phyloP scores from a whole-genome alignment of 1,140 invertebrate genomes.

The Drosophila cardini region DNA sequence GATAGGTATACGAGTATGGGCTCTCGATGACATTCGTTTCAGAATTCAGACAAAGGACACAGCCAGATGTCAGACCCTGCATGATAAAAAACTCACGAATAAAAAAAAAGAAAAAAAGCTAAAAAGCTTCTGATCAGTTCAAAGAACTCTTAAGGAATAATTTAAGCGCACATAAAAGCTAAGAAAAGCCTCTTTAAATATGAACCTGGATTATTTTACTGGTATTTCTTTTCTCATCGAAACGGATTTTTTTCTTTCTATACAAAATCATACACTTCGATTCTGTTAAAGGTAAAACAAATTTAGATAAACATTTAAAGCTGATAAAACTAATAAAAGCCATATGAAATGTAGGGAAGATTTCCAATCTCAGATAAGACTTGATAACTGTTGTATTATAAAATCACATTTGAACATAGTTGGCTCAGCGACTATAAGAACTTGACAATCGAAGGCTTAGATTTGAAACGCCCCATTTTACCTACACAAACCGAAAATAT shows the following conservation, averaged over 20 bases:
- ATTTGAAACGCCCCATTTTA: too few relatives aligned
- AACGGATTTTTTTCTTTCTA: background rate
- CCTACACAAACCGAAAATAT: too few relatives aligned
- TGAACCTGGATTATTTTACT: conserved; percentile 7
- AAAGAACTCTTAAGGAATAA: conserved; percentile 32
- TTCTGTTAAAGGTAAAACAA: background rate
- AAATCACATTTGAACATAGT: too few relatives aligned
- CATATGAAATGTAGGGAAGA: too few relatives aligned
- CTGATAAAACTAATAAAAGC: too few relatives aligned
- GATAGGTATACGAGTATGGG: conserved; percentile 23
- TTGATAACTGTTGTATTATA: too few relatives aligned
- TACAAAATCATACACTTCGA: background rate
- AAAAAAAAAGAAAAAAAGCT: conserved; percentile 16
- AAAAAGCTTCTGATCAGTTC: conserved; percentile 43
- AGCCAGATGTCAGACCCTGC: conserved; percentile 22
- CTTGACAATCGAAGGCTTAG: too few relatives aligned
- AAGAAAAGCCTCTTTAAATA: conserved; percentile 40
- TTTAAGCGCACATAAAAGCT: conserved; percentile 34
- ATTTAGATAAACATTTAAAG: background rate
- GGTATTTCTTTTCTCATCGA: conserved; percentile 1
- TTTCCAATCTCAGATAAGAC: too few relatives aligned
- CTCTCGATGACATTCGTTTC: conserved; percentile 56
- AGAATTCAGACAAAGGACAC: conserved; percentile 67
- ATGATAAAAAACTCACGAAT: conserved; percentile 12
- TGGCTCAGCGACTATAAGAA: too few relatives aligned